Evolutionary conservation across 2,888 invertebrate species (phyloP).

Genomic region (Endomychus coccineus): DNA sequence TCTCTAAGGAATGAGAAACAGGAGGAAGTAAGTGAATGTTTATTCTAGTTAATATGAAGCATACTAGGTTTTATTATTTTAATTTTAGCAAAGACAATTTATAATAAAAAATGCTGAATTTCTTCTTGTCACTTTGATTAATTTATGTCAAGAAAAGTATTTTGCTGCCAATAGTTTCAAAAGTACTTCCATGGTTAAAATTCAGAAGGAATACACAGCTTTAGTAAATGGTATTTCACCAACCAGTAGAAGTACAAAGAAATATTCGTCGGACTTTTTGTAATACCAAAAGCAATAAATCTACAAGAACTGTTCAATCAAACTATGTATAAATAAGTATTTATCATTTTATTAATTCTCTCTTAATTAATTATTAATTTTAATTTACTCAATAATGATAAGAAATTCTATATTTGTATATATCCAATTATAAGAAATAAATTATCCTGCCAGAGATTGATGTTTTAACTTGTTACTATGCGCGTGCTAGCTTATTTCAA

Average conservation of each 20-base stretch:
- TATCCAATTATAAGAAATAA: no score
- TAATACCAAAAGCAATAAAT: no score
- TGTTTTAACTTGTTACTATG: no score
- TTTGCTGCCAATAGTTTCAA: constrained; percentile 55
- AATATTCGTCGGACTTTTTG: constrained; percentile 54
- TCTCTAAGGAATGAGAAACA: constrained; percentile 51
- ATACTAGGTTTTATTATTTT: constrained; percentile 14
- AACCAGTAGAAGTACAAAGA: constrained; percentile 52
- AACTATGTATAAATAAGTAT: no score
- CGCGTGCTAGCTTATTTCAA: no score
- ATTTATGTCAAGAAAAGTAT: constrained; percentile 55
- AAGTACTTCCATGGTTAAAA: constrained; percentile 46
- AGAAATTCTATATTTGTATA: no score
- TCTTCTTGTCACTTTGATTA: constrained; percentile 58
- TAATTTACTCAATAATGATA: no score
- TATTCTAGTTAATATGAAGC: neutral
- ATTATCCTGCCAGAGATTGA: no score
- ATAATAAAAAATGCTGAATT: constrained; percentile 64
- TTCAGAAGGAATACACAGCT: constrained; percentile 51
- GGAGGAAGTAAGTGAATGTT: constrained; percentile 44
- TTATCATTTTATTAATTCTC: no score
- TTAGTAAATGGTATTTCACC: constrained; percentile 48
- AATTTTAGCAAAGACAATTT: constrained; percentile 42
- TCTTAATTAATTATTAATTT: no score
- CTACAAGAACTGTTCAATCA: no score